phyloP scores from a whole-genome alignment of 2,113 vertebrate species.

The Telmatochromis sp. region DNA sequence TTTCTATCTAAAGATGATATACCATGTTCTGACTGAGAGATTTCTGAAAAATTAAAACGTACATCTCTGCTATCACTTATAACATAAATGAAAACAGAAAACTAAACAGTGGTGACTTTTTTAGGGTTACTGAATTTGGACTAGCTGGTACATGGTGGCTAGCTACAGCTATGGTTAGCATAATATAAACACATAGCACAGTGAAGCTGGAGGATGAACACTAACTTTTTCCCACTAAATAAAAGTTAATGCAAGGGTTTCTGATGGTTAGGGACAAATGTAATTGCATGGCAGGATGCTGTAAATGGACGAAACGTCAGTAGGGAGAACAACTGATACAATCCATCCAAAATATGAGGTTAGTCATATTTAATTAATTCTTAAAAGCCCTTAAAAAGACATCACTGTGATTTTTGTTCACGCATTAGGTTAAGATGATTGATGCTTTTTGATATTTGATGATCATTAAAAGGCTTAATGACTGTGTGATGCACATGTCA shows the following conservation, averaged over 20 bases:
- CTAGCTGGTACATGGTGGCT: not conserved
- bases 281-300: not conserved
- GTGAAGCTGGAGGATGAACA: not conserved
- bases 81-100: not conserved
- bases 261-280: not conserved
- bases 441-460: not conserved
- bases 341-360: not conserved
- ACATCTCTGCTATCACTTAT: not conserved
- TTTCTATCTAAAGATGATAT: not conserved
- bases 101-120: not conserved
- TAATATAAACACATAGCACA: not conserved
- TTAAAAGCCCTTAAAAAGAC: not conserved
- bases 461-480: not conserved
- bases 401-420: not conserved
- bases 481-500: not conserved
- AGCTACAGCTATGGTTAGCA: not conserved
- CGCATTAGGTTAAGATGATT: not conserved
- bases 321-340: not conserved
- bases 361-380: not conserved
- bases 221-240: not conserved
- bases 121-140: not conserved
- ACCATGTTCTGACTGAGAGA: not conserved
- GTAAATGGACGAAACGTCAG: accelerated
- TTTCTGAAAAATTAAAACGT: not conserved
- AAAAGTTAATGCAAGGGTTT: not conserved